Evolutionary conservation across 2,797 vertebrate genomes (phyloP), one percentile per base, ranked within the genome.

Genomic region (Cynodonichthys magdalenae): DNA sequence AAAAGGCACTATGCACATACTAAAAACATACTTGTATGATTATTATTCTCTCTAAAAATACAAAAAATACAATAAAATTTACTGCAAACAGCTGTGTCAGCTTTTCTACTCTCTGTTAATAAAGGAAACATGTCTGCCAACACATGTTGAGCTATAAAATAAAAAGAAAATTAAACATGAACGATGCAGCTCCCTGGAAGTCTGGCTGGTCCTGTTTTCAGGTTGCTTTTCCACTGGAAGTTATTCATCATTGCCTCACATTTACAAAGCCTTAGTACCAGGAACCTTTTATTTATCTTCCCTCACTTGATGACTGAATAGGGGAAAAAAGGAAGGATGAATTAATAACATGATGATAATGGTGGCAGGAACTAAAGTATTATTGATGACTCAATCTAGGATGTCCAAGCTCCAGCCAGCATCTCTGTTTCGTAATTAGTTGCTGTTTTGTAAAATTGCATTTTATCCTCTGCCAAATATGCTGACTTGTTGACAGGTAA

Each of bases 361-460:
- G 73, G 79, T 52, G 18, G 64, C 42, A 28, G 27, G 63, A 63
- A 78, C 74, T 79, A 81, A 87, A 89, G 71, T 57, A 53, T 90
- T 91, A 92, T 90, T 88, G 84, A 92, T 91, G 87, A 87, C 84
- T 89, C 78, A 84, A 81, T 91, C 87, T 86, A 63, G 55, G 67
- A 53, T 3, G 15, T 56, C 61, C 67, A 75, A 75, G 74, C 61
- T 77, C 64, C 27, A 79, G 69, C 68, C 60, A 61, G 67, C 34
- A 2, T 64, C 7, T 34, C 71, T 77, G 65, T 77, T 82, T 83
- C 14, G 1, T 85, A 89, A 91, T 91, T 83, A 83, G 74, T 81
- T 74, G 58, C 45, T 41, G 47, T 58, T 83, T 83, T 75, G 69
- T 71, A 55, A 74, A 79, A 82, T 72, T 63, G 27, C 39, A 69